Percentiles rank a stretch among this genome's conserved stretches.
Evolutionary conservation across 2,113 vertebrate genomes (phyloP).

Genomic region (Aspiorhynchus laticeps): DNA sequence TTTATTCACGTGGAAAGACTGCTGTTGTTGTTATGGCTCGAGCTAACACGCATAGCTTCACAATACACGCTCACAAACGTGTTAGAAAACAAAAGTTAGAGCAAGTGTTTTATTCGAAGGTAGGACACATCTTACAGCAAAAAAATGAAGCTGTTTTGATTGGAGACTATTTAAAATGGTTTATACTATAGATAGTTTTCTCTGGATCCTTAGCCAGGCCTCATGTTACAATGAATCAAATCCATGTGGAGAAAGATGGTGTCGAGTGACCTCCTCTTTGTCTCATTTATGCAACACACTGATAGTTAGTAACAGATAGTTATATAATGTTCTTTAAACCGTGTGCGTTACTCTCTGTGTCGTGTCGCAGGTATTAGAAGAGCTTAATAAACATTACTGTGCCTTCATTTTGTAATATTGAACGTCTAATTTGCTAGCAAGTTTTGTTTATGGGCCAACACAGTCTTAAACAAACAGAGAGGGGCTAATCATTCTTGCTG

Average conservation of each 20-base stretch:
- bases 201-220: not conserved
- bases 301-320: conserved; percentile 29
- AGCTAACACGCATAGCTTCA: conserved; percentile 26
- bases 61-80: conserved; percentile 1
- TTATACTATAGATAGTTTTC: not conserved
- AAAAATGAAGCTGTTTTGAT: not conserved
- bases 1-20: not conserved
- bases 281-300: conserved; percentile 42
- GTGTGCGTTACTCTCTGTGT: not conserved
- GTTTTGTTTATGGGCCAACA: not conserved
- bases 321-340: conserved; percentile 25
- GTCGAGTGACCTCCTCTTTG: conserved; percentile 46
- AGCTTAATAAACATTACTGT: not conserved
- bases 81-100: no score
- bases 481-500: not conserved
- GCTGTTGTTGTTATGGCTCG: conserved; percentile 7
- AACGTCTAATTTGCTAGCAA: not conserved
- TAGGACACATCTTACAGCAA: not conserved
- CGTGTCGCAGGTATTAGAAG: not conserved
- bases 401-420: not conserved
- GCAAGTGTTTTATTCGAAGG: not conserved
- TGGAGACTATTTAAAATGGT: not conserved
- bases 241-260: conserved; percentile 46
- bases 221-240: conserved; percentile 34
- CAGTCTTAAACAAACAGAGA: not conserved